Evolutionary conservation across 1,140 invertebrate species (phyloP), one percentile per base, ranked within the genome.

Genomic region (Tribolium madens): DNA sequence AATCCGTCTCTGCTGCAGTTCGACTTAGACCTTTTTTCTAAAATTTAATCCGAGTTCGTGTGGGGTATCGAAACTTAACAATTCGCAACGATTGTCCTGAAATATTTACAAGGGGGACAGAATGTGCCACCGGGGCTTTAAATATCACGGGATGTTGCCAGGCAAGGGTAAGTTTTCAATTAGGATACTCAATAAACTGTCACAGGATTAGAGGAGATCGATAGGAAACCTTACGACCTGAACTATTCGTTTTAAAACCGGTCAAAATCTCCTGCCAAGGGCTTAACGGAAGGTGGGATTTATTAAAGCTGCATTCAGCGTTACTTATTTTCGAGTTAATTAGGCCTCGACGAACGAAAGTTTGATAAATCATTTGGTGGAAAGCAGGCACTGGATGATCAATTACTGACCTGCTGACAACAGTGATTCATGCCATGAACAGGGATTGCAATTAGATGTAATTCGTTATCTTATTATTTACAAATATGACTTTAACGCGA

Each of bases 181-280:
- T 77, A 77, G 76, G 76, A 71, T 73, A 77, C 70, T 77, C 76
- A 73, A 57, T 60, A 71, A 77, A 77, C 76, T 77, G 76, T 77
- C 76, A 76, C 75, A 60, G 75, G 76, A 77, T 77, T 77, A 77
- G 52, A 42, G 6, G 57, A 73, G 76, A 77, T 77, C 76, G 76
- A 77, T 77, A 47, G 76, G 52, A 52, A 21, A 12, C 70, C 47
- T 71, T 21, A 21, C 31, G 68, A 71, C 47, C 52, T n/a, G 15
- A 52, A 52, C 26, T 72, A 72, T 72, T 52, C 31, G 47, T 31
- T 36, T 72, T 33, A 52, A 72, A 71, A 71, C 36, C 14, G 14
- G 31, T 46, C 64, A 36, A 42, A 52, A 53, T 53, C 15, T 26
- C 21, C 21, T 26, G 21, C 21, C 6, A n/a, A 26, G 21, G 21